Evolutionary conservation across 2,888 invertebrate genomes (phyloP), one percentile per base, ranked within the genome.

Genomic region (Napeogenes sylphis): DNA sequence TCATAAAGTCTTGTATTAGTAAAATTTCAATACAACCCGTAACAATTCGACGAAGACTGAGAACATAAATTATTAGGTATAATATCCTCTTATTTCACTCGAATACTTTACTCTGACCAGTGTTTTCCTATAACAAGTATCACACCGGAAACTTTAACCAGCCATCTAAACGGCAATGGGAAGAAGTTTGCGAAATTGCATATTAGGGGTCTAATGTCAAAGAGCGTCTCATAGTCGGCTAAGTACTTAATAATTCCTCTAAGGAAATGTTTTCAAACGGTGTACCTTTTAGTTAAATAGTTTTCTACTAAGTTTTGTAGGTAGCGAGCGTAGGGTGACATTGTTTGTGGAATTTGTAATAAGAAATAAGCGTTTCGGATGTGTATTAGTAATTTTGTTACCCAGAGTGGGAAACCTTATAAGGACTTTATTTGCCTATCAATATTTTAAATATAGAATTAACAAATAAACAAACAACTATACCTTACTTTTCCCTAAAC

Each of bases 271-370:
- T 84, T 82, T 80, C 77, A 76, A 81, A 78, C 79, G 74, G 73
- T 77, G 75, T 81, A 76, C 81, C 82, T 82, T 82, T 82, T 79
- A 83, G 81, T 80, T 82, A 82, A 82, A 82, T 82, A 83, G 84
- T 83, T 83, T 79, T 70, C 68, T 69, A 64, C 53, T 42, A 73
- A 77, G 71, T 75, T 75, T 54, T 58, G 70, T 68, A 65, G 65
- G 69, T 65, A 65, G 56, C 51, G 56, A 64, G 68, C 47, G 62
- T 65, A 61, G 65, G 68, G 71, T 67, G 69, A 70, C 67, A 61
- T 64, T 61, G 68, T 14, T 67, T 67, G 65, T 65, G 68, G 64
- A 58, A 53, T 63, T 69, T 70, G 70, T 73, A 70, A 59, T 21
- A 51, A 33, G 58, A 47, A 38, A n/a, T 74, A 68, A 65, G 58